Conservation (phyloP, 2,113 vertebrate species). For the Hiodon tergisus region DNA sequence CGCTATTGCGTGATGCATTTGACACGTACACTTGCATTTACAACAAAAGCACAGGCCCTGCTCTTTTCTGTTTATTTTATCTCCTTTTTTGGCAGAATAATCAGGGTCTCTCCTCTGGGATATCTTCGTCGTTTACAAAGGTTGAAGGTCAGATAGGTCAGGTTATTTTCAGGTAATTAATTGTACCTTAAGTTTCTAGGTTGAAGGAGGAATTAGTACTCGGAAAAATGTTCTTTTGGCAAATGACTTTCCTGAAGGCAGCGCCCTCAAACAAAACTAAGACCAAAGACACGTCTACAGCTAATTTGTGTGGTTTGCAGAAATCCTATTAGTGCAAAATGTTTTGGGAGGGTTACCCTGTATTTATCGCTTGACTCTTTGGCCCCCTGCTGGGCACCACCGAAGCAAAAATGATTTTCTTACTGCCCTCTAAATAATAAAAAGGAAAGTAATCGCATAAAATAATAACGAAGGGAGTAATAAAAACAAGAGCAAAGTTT, state of each 20-base stretch:
- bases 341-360: not conserved
- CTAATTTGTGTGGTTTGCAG: not conserved
- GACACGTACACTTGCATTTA: too few relatives aligned
- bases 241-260: not conserved
- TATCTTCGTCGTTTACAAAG: too few relatives aligned
- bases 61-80: too few relatives aligned
- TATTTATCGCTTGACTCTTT: slow-evolving; percentile 34
- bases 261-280: not conserved
- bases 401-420: slow-evolving; percentile 36
- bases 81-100: too few relatives aligned
- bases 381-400: slow-evolving; percentile 35
- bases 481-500: slow-evolving; percentile 27
- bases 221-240: not conserved
- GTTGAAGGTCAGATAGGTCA: too few relatives aligned
- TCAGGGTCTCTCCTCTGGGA: too few relatives aligned
- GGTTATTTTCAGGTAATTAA: too few relatives aligned
- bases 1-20: too few relatives aligned
- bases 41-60: too few relatives aligned
- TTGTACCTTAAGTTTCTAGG: too few relatives aligned
- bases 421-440: slow-evolving; percentile 50
- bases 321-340: not conserved
- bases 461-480: slow-evolving; percentile 45
- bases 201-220: not conserved
- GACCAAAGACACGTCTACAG: not conserved
- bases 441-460: slow-evolving; percentile 49